Conservation (phyloP, 2,888 invertebrate species). For the Athalia circularis region DNA sequence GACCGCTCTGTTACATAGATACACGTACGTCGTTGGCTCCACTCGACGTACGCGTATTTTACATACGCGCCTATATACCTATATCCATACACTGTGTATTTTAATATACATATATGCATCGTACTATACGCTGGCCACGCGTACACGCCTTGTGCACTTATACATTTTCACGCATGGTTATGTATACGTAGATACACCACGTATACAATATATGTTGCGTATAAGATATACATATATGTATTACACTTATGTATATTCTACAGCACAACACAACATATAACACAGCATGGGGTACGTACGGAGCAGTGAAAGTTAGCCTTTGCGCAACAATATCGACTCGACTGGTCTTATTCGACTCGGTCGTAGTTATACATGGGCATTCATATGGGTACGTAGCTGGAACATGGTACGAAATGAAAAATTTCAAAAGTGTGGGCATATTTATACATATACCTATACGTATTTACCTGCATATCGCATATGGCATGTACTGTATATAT, state of each 20-base stretch:
- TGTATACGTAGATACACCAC: background rate
- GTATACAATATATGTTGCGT: background rate
- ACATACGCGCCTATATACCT: background rate
- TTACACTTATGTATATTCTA: slow-evolving; percentile 1
- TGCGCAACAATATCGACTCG: slow-evolving; percentile 68
- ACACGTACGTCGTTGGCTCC: background rate
- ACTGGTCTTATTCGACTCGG: slow-evolving; percentile 27
- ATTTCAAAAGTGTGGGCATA: no score
- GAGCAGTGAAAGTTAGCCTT: slow-evolving; percentile 69
- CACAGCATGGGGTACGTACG: background rate
- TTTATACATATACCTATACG: no score
- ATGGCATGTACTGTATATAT: no score
- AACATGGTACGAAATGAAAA: no score
- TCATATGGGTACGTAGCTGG: no score
- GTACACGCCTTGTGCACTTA: background rate
- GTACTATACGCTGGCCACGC: background rate
- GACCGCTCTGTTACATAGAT: background rate
- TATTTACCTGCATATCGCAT: no score
- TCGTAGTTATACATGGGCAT: background rate
- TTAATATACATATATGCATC: slow-evolving; percentile 13
- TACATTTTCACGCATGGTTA: background rate
- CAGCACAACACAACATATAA: background rate
- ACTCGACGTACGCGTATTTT: background rate
- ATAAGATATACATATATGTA: background rate
- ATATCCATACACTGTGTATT: background rate